Base-by-base conservation (phyloP, 2,113 vertebrate genomes). In the Malurus alboscapulatus region DNA sequence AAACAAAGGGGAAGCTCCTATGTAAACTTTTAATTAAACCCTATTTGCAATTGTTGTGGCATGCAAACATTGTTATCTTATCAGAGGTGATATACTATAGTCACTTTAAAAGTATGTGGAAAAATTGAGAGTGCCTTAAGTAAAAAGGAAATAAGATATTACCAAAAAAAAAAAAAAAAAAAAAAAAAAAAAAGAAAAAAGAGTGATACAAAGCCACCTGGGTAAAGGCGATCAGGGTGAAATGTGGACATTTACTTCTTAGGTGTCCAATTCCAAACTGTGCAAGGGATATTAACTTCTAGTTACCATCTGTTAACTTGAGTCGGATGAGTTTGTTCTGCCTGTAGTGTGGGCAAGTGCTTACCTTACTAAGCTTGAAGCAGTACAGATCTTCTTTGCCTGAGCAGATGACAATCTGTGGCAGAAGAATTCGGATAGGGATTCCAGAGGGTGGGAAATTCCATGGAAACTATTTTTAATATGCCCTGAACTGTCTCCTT, bases 1-100 rank as follows among this genome's bases (percentile, higher is more conserved):
- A 91, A 91, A 77, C 67, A 68, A 87, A 94, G 53, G 44, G 78
- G 81, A 93, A 92, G 42, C 36, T 91, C 27, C 72, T 81, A 30
- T 21, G 40, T 63, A 77, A 91, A 75, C 50, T 76, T 91, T 22
- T 80, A 82, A 92, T 94, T 91, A 90, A 87, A 57, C 26, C 30
- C 25, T 76, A 34, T 74, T 91, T 44, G 22, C 54, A 78, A 42
- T 77, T 58, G 45, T 17, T 25, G 26, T n/a, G 42, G 45, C 67
- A 47, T 44, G 27, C 12, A 12, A 59, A 77, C 44, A 20, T 38
- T 75, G 17, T 66, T 87, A 3, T 36, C 25, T 62, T 79, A 16
- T 14, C 85, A 29, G 42, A 87, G 51, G 71, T 22, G 7, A n/a
- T n/a, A 36, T 25, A n/a, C 14, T 55, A 14, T 9, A 68, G 29